phyloP scores from a whole-genome alignment of 2,888 invertebrate genomes.

The Gisinianus flammeolus region DNA sequence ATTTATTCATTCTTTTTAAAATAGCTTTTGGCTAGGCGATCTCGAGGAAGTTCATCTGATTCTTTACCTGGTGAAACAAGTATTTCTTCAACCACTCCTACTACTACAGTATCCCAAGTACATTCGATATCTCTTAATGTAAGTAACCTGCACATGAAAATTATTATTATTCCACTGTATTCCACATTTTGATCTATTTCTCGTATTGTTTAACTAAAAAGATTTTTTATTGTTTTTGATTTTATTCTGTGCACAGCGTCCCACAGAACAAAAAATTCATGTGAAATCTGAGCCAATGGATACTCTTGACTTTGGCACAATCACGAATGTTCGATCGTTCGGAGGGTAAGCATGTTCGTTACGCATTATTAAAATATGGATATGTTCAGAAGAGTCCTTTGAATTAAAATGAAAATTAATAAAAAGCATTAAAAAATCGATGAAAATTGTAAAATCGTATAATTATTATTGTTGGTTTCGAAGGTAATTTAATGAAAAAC shows the following conservation, averaged over 20 bases:
- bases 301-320: slow-evolving; percentile 56
- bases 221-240: slow-evolving; percentile 11
- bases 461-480: too few relatives aligned
- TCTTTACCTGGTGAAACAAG: slow-evolving; percentile 40
- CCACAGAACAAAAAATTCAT: slow-evolving; percentile 54
- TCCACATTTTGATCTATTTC: neutral
- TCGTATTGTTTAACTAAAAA: neutral
- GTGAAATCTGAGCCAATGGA: slow-evolving; percentile 48
- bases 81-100: slow-evolving; percentile 38
- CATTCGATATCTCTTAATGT: slow-evolving; percentile 54
- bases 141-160: slow-evolving; percentile 30
- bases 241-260: slow-evolving; percentile 49
- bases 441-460: too few relatives aligned
- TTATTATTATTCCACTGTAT: neutral
- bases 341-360: too few relatives aligned
- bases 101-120: slow-evolving; percentile 55
- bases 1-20: slow-evolving; percentile 22
- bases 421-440: too few relatives aligned
- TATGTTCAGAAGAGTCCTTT: too few relatives aligned
- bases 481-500: too few relatives aligned
- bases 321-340: slow-evolving; percentile 58
- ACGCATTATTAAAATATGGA: too few relatives aligned
- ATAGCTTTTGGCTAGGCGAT: slow-evolving; percentile 53
- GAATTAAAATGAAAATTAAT: too few relatives aligned
- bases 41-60: slow-evolving; percentile 52